Conservation (phyloP, 2,888 invertebrate genomes). For the Mylabris sibirica region DNA sequence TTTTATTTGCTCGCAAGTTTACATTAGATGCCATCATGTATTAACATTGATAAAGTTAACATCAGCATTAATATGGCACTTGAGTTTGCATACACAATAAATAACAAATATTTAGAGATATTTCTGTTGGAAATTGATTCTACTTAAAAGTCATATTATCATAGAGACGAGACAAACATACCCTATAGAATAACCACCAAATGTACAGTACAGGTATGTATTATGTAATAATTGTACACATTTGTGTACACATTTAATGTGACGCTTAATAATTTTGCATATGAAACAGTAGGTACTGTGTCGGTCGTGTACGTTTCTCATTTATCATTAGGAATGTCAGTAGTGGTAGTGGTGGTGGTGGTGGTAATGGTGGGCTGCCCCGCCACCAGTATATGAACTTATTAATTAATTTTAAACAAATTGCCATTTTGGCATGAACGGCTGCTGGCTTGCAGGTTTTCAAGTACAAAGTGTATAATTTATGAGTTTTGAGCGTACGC, state of each 20-base stretch:
- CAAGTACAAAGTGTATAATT: conserved; percentile 50
- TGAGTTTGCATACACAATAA: neutral
- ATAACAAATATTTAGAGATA: conserved; percentile 4
- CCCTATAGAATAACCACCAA: neutral
- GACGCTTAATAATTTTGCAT: conserved; percentile 48
- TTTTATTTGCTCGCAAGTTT: too few species aligned
- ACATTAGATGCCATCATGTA: too few species aligned
- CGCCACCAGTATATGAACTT: conserved; percentile 50
- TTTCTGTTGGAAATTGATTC: conserved; percentile 5
- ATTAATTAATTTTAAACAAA: conserved; percentile 57
- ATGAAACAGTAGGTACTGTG: conserved; percentile 49
- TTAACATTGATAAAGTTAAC: conserved; percentile 6
- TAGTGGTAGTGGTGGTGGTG: conserved; percentile 21
- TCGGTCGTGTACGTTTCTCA: conserved; percentile 49
- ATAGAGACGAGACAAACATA: neutral
- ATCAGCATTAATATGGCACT: neutral
- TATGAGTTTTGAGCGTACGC: conserved; percentile 47
- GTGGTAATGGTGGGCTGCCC: neutral
- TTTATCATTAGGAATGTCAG: conserved; percentile 52
- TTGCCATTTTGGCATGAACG: conserved; percentile 52
- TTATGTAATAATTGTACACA: conserved; percentile 22
- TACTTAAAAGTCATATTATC: neutral
- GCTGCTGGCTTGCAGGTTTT: conserved; percentile 45
- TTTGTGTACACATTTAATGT: conserved; percentile 34
- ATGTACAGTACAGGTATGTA: neutral